phyloP scores from a whole-genome alignment of 1,140 invertebrate species.

The Rhizoglyphus robini region DNA sequence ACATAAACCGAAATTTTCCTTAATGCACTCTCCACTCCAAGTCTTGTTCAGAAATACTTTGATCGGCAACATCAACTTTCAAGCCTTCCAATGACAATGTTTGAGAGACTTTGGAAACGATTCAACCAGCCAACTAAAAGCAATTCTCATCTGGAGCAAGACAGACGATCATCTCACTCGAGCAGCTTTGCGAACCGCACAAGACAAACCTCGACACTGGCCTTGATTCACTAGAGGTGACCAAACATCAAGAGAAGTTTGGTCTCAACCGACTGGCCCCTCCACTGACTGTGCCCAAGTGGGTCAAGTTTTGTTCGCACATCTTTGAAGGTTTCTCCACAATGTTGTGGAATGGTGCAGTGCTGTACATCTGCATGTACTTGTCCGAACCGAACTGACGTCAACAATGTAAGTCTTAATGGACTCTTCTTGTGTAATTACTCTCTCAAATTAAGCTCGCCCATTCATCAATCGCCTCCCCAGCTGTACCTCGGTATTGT shows the following conservation, averaged over 20 bases:
- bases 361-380: conserved; percentile 10
- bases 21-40: no score
- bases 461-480: conserved; percentile 28
- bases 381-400: neutral
- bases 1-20: no score
- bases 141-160: neutral
- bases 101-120: neutral
- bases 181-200: conserved; percentile 89
- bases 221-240: conserved; percentile 34
- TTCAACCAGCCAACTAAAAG: neutral
- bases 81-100: no score
- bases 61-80: no score
- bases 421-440: no score
- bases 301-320: conserved; percentile 3
- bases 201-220: conserved; percentile 69
- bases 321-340: conserved; percentile 16
- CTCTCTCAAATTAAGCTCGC: neutral
- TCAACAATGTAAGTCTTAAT: conserved; percentile 19
- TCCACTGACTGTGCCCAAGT: conserved; percentile 2
- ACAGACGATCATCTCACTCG: conserved; percentile 58
- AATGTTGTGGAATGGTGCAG: neutral
- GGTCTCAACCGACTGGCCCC: conserved; percentile 5
- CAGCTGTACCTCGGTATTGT: conserved; percentile 37
- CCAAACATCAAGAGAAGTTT: conserved; percentile 37
- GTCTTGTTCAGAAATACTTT: no score